Percentiles rank a stretch among this genome's conserved stretches.
These are phyloP conservation scores for Etia nguti DNA, from an alignment of 2,113 vertebrate species.

Conservation along the genomic window DNA sequence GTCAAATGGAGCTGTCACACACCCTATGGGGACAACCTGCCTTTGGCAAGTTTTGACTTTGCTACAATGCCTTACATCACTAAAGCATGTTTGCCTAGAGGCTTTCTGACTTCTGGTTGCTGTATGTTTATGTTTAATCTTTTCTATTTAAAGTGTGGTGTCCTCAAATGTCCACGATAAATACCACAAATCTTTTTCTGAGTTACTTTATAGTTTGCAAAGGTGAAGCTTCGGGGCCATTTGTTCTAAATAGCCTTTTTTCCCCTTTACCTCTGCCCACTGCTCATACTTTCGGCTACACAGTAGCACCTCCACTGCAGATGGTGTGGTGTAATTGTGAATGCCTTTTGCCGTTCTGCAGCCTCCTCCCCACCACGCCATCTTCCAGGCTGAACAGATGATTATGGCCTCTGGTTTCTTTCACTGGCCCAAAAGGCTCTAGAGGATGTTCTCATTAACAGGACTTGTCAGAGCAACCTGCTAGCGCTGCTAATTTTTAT, in stretches of 20 bases:
- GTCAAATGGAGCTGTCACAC: constrained; percentile 19
- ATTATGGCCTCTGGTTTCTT: constrained; percentile 73
- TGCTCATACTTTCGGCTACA: neutral
- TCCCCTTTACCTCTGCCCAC: neutral
- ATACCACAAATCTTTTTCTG: neutral
- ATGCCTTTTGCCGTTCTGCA: constrained; percentile 29
- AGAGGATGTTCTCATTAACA: constrained; percentile 83
- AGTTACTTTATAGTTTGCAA: neutral
- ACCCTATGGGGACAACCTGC: constrained; percentile 41
- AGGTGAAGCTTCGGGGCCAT: neutral
- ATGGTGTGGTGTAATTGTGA: constrained; percentile 63
- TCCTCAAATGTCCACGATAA: neutral
- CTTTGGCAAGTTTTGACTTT: constrained; percentile 42
- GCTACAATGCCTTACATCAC: constrained; percentile 25
- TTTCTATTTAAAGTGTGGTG: neutral
- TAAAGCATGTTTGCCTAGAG: constrained; percentile 40
- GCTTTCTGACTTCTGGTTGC: constrained; percentile 8
- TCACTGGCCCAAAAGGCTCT: constrained; percentile 49
- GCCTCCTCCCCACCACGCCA: constrained; percentile 7
- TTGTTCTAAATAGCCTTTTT: neutral
- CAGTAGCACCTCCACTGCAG: constrained; percentile 47
- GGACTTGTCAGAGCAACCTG: constrained; percentile 83
- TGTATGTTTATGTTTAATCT: neutral
- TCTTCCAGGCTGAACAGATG: constrained; percentile 74
- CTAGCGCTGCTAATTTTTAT: constrained; percentile 76